These are phyloP conservation scores for Leptopilina clavipes DNA, from an alignment of 1,140 invertebrate species.

Conservation along the genomic window DNA sequence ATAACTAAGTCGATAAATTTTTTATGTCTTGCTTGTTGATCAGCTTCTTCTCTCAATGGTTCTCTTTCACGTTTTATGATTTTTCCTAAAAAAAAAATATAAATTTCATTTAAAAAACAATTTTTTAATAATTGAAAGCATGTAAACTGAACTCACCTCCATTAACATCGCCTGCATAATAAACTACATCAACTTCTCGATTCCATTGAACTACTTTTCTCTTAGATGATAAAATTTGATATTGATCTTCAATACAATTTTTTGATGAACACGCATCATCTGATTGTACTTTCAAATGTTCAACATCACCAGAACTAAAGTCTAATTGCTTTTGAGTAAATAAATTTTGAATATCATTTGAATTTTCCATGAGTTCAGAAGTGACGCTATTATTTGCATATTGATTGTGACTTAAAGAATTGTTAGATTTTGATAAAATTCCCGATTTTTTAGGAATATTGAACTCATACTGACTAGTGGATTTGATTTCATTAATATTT, in stretches of 20 bases:
- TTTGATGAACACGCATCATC: not conserved
- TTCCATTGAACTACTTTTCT: conserved; percentile 47
- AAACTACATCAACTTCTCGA: conserved; percentile 48
- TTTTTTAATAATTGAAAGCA: not conserved
- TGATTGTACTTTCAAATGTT: not conserved
- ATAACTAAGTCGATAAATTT: conserved; percentile 41
- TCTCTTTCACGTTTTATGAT: conserved; percentile 43
- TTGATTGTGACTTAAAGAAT: not conserved
- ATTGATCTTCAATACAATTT: not conserved
- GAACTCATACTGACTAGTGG: not conserved
- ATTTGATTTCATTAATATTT: not conserved
- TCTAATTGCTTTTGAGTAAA: not conserved
- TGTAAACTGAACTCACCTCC: conserved; percentile 31
- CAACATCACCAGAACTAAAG: conserved; percentile 1
- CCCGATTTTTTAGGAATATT: not conserved
- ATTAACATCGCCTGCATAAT: conserved; percentile 45
- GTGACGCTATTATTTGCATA: not conserved
- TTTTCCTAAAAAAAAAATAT: conserved; percentile 40
- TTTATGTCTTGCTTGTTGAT: conserved; percentile 44
- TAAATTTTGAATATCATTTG: not conserved
- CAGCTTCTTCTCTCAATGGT: conserved; percentile 48
- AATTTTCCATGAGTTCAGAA: not conserved
- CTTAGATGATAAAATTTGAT: not conserved
- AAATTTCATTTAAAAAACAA: not conserved
- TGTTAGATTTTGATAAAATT: not conserved